These are phyloP conservation scores for Brenthis ino DNA, from an alignment of 2,888 invertebrate species.

Conservation along the genomic window DNA sequence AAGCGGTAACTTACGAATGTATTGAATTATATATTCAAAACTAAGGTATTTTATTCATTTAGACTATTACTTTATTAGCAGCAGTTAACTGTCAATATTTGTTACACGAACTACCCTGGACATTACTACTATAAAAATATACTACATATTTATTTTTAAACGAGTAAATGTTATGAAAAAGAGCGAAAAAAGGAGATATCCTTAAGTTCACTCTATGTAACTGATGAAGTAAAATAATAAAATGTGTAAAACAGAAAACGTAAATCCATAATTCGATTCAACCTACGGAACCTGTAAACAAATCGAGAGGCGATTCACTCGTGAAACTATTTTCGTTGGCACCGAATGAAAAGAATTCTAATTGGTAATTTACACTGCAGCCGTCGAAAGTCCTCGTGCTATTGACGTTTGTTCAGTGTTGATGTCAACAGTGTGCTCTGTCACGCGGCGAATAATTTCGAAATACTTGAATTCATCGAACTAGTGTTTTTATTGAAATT, in stretches of 20 bases:
- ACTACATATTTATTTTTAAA: no score
- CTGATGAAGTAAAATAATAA: background rate
- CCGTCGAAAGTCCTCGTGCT: slow-evolving; percentile 37
- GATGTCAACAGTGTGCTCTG: slow-evolving; percentile 35
- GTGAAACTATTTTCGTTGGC: slow-evolving; percentile 46
- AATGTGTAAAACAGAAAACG: background rate
- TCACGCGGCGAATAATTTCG: slow-evolving; percentile 28
- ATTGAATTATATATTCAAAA: no score
- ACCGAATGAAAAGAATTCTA: slow-evolving; percentile 58
- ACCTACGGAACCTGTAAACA: slow-evolving; percentile 43
- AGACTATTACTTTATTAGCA: no score
- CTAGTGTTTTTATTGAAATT: slow-evolving; percentile 2
- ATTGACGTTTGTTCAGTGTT: slow-evolving; percentile 37
- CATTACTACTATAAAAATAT: no score
- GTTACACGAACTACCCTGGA: no score
- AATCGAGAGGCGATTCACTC: slow-evolving; percentile 32
- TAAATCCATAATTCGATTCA: slow-evolving; percentile 12
- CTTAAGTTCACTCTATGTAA: no score
- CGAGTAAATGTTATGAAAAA: no score
- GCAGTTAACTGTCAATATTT: no score
- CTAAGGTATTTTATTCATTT: no score
- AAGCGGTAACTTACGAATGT: no score
- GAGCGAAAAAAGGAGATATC: no score
- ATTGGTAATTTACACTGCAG: slow-evolving; percentile 61
- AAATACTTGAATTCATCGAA: slow-evolving; percentile 27